Base-by-base conservation (phyloP, 2,113 vertebrate genomes). In the Tragulus kanchil region DNA sequence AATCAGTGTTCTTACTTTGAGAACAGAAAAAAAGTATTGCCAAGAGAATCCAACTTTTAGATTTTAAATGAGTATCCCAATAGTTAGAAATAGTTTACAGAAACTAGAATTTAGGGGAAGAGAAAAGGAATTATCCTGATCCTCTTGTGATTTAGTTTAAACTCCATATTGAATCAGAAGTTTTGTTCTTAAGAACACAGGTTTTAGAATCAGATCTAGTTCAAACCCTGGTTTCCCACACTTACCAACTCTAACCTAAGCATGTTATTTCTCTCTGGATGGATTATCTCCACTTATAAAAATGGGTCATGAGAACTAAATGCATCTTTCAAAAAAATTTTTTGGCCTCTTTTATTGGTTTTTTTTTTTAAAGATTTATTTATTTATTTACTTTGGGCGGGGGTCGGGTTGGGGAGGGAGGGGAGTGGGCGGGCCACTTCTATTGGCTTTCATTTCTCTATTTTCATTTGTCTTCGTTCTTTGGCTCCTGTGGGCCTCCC, bases 71-170 rank as follows among this genome's bases (percentile, higher is more conserved):
- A 62, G 28, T 65, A 45, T 73, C 67, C 28, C 36, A 36, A 26
- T n/a, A 69, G n/a, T 15, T 64, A 7, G 52, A 92, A 89, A 89
- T 48, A 62, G 85, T 86, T 52, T 69, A 77, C 17, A 19, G 52
- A 93, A 97, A 94, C 8, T 85, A 65, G 89, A 61, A 82, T 78
- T 67, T 75, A 16, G 4, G 23, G 89, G 42, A 59, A 48, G 6
- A 77, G 48, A 2, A 89, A 84, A 59, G 4, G 56, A 93, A 85
- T 62, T 48, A 0, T 56, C n/a, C 79, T 87, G 67, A 87, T 89
- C 88, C 45, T 90, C n/a, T 12, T 83, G 67, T 85, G 16, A 79
- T 73, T 64, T 94, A 78, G 45, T 85, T 85, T 87, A 95, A 93
- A 16, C 45, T 9, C 67, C 21, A 28, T 26, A 36, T 36, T 85